A percentile compares a stretch with the other conserved stretches of the same genome.
Conservation (phyloP, 2,888 invertebrate species). For the Bembecia ichneumoniformis region DNA sequence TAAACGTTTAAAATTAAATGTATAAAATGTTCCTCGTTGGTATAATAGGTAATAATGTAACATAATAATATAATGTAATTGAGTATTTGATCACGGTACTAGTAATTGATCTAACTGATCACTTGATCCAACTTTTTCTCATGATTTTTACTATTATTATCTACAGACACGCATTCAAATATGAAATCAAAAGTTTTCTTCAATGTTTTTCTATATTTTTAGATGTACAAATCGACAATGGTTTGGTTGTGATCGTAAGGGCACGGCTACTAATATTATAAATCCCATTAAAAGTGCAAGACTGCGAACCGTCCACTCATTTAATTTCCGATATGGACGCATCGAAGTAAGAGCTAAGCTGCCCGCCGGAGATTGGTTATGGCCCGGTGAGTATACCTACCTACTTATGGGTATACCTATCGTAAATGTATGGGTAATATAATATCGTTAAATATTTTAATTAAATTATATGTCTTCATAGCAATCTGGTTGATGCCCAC, state of each 20-base stretch:
- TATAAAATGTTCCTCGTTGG: no score
- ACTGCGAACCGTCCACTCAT: constrained; percentile 73
- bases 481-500: constrained; percentile 81
- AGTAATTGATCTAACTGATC: no score
- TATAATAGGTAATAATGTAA: no score
- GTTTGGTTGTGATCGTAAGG: constrained; percentile 74
- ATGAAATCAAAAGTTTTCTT: no score
- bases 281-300: constrained; percentile 79
- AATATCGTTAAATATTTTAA: no score
- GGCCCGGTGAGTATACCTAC: constrained; percentile 49
- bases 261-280: constrained; percentile 62
- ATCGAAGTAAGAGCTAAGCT: constrained; percentile 77
- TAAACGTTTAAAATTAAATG: no score
- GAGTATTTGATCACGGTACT: no score
- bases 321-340: constrained; percentile 76
- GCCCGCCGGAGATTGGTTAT: constrained; percentile 81
- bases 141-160: no score
- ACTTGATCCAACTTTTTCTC: no score
- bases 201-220: constrained; percentile 9
- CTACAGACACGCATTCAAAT: no score
- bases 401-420: background rate
- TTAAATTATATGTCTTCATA: constrained; percentile 20
- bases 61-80: no score
- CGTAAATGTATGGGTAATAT: no score
- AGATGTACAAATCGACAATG: constrained; percentile 72